Conservation (phyloP, 2,113 vertebrate species). For the Perca flavescens region DNA sequence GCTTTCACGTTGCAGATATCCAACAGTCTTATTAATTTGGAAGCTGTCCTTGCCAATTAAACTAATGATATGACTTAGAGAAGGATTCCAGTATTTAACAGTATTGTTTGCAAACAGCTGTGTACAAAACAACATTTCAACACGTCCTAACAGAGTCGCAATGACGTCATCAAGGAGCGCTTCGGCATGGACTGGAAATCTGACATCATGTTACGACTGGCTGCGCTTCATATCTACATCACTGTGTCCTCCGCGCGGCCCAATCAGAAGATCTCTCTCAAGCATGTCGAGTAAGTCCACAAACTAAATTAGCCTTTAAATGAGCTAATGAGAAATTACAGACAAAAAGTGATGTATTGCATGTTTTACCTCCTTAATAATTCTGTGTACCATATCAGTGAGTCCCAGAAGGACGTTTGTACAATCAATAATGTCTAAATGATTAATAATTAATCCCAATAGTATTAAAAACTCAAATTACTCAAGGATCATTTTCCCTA, state of each 20-base stretch:
- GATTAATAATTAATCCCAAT: slow-evolving; percentile 63
- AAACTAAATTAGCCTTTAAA: slow-evolving; percentile 31
- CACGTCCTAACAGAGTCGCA: slow-evolving; percentile 89
- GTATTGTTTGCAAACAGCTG: background rate
- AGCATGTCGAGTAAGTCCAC: slow-evolving; percentile 95
- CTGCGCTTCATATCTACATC: slow-evolving; percentile 98
- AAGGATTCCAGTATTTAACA: background rate
- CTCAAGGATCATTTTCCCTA: slow-evolving; percentile 53
- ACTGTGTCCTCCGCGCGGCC: slow-evolving; percentile 95
- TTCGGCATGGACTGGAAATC: slow-evolving; percentile 94
- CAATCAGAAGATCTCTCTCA: slow-evolving; percentile 98
- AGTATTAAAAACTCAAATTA: slow-evolving; percentile 63
- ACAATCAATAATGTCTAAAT: slow-evolving; percentile 61
- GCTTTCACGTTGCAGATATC: slow-evolving; percentile 8
- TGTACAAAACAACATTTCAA: slow-evolving; percentile 23
- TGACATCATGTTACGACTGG: slow-evolving; percentile 92
- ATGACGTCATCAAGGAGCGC: slow-evolving; percentile 97
- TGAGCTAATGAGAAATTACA: slow-evolving; percentile 12
- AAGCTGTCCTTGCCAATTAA: background rate
- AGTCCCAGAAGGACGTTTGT: slow-evolving; percentile 43
- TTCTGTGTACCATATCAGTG: slow-evolving; percentile 20
- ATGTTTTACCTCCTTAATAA: slow-evolving; percentile 45
- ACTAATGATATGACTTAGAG: background rate
- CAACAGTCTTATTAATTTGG: background rate
- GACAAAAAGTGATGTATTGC: slow-evolving; percentile 15